phyloP scores from a whole-genome alignment of 2,113 vertebrate species.

The Paratilapia polleni region DNA sequence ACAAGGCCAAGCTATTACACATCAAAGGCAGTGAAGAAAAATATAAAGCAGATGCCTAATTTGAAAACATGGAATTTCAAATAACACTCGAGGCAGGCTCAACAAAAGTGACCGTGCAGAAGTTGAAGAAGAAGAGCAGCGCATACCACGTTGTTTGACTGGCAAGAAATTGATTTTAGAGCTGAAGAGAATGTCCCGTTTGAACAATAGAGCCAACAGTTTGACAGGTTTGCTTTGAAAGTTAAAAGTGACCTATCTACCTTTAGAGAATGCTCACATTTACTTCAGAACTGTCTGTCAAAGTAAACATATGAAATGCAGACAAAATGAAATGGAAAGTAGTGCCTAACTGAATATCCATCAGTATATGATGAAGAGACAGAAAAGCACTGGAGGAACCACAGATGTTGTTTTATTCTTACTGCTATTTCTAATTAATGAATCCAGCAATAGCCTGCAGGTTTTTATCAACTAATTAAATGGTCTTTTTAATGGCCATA shows the following conservation, averaged over 20 bases:
- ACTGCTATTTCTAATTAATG: neutral
- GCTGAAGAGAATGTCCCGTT: neutral
- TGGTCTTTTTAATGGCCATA: constrained; percentile 22
- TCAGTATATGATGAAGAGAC: neutral
- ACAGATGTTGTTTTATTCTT: neutral
- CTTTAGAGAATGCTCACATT: neutral
- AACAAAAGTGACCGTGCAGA: neutral
- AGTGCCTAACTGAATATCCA: neutral
- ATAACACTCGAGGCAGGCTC: constrained; percentile 30
- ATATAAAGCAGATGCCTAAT: constrained; percentile 41
- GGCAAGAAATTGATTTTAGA: constrained; percentile 25
- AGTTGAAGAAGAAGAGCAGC: constrained; percentile 14
- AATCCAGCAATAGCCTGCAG: neutral
- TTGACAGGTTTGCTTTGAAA: neutral
- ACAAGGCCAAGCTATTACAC: constrained; percentile 24
- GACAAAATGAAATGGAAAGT: neutral
- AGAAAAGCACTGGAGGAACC: neutral
- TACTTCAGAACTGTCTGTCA: neutral
- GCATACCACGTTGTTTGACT: neutral
- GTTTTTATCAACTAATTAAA: constrained; percentile 29
- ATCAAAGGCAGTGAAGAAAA: constrained; percentile 41
- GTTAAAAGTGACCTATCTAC: neutral
- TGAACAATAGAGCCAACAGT: neutral
- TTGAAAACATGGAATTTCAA: constrained; percentile 59
- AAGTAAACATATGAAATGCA: neutral